These are phyloP conservation scores for Lethenteron camtschaticum DNA, from an alignment of 2,113 vertebrate species.

Conservation along the genomic window DNA sequence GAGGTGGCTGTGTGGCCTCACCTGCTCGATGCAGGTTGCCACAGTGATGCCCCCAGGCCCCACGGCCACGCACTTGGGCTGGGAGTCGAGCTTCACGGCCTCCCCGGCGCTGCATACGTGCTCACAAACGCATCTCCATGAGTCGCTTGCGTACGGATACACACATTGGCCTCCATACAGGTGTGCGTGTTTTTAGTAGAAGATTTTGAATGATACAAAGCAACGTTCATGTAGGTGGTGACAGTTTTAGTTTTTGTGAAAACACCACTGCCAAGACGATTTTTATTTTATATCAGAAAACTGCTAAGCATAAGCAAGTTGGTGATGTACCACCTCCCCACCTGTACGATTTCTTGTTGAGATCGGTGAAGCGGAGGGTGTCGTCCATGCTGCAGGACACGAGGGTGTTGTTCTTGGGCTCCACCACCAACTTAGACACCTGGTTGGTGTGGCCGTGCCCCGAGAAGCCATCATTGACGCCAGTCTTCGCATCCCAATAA, in stretches of 20 bases:
- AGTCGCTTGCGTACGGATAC: too few species aligned
- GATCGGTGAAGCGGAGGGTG: conserved; percentile 50
- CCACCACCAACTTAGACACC: conserved; percentile 46
- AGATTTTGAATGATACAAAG: too few species aligned
- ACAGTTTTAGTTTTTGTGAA: too few species aligned
- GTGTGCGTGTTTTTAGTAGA: too few species aligned
- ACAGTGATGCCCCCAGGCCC: conserved; percentile 43
- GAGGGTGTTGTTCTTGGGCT: conserved; percentile 29
- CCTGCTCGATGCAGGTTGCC: conserved; percentile 61
- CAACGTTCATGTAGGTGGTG: too few species aligned
- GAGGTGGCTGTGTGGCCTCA: conserved; percentile 15
- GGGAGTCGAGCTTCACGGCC: conserved; percentile 62
- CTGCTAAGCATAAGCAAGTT: too few species aligned
- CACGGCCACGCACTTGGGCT: conserved; percentile 52
- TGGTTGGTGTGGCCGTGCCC: conserved; percentile 84
- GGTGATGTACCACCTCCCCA: conserved; percentile 13
- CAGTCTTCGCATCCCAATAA: conserved; percentile 75
- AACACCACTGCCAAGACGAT: too few species aligned
- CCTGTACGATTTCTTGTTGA: conserved; percentile 58
- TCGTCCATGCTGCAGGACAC: conserved; percentile 92
- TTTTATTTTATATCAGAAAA: too few species aligned
- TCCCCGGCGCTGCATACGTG: conserved; percentile 16
- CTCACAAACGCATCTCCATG: background rate
- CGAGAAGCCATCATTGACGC: conserved; percentile 46
- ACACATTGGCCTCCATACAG: too few species aligned